Percentiles rank a stretch among this genome's conserved stretches.
Evolutionary conservation across 2,888 invertebrate species (phyloP).

Genomic region (Rhamnusium bicolor): DNA sequence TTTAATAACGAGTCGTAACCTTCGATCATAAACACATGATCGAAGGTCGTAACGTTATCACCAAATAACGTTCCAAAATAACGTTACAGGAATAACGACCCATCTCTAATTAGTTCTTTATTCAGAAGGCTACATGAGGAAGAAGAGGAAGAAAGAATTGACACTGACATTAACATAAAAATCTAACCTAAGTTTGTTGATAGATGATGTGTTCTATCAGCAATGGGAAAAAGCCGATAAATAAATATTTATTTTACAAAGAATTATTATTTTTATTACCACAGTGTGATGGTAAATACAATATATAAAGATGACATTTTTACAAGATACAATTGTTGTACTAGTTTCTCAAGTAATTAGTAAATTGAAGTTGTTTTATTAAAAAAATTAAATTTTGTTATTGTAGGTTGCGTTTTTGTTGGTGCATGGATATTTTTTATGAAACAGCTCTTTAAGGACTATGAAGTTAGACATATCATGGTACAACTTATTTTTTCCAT

Average conservation of each 20-base stretch:
- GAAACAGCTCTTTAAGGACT: conserved; percentile 96
- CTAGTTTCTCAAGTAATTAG: conserved; percentile 76
- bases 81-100: too few relatives aligned
- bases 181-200: background rate
- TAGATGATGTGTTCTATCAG: conserved; percentile 16
- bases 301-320: conserved; percentile 79
- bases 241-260: conserved; percentile 22
- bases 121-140: too few relatives aligned
- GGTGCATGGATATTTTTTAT: conserved; percentile 99
- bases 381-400: conserved; percentile 66
- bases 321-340: conserved; percentile 88
- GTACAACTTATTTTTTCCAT: conserved; percentile 97
- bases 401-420: conserved; percentile 90
- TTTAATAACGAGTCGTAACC: too few relatives aligned
- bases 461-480: conserved; percentile 95
- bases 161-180: background rate
- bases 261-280: conserved; percentile 5
- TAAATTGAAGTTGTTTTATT: background rate
- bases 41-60: too few relatives aligned
- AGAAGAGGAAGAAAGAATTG: background rate
- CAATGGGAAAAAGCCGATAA: background rate
- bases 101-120: too few relatives aligned
- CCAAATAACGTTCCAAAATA: too few relatives aligned
- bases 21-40: too few relatives aligned
- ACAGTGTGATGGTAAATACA: conserved; percentile 15